Evolutionary conservation across 2,797 vertebrate species (phyloP).

Genomic region (Bovichtus variegatus): DNA sequence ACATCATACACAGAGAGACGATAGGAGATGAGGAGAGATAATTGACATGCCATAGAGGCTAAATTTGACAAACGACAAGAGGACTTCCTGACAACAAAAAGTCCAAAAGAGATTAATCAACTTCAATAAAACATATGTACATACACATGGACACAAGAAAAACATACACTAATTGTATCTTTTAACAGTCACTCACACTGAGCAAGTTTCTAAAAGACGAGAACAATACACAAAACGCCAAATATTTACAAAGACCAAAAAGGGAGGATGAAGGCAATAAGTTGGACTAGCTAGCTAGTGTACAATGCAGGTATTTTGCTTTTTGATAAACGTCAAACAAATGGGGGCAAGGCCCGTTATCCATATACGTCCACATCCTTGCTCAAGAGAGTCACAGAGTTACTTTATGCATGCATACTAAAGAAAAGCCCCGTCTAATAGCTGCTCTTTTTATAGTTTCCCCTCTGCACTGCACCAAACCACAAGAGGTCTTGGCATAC

Average conservation of each 20-base stretch:
- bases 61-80: conserved; percentile 19
- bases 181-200: conserved; percentile 3
- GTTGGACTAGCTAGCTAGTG: conserved; percentile 2
- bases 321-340: conserved; percentile 65
- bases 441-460: conserved; percentile 64
- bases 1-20: neutral
- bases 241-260: conserved; percentile 10
- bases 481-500: conserved; percentile 64
- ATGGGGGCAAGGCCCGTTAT: conserved; percentile 67
- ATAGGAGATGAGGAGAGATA: neutral
- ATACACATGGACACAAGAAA: neutral
- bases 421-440: conserved; percentile 53
- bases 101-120: conserved; percentile 5
- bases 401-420: conserved; percentile 51
- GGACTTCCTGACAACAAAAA: neutral
- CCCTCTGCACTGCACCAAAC: conserved; percentile 58
- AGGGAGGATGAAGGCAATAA: conserved; percentile 19
- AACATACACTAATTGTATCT: conserved; percentile 7
- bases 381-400: conserved; percentile 48
- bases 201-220: neutral
- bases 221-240: neutral
- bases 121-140: neutral
- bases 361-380: conserved; percentile 9
- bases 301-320: conserved; percentile 9
- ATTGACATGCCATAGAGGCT: neutral